A percentile compares a stretch with the other conserved stretches of the same genome.
These are phyloP conservation scores for Pipistrellus kuhlii DNA, from an alignment of 2,797 vertebrate species.

Conservation along the genomic window DNA sequence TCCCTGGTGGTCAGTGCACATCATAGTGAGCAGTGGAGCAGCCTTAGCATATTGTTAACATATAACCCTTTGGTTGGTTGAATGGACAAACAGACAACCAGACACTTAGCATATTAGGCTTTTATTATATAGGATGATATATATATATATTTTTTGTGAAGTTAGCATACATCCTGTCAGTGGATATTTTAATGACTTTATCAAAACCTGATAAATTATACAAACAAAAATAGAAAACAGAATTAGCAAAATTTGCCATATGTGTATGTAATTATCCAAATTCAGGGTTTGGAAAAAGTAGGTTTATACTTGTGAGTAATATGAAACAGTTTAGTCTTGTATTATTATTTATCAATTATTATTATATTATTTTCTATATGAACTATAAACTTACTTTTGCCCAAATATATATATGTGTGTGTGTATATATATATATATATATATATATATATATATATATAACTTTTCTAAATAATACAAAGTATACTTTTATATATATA, in stretches of 20 bases:
- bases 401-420: background rate
- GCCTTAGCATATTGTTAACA: no score
- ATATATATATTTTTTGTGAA: slow-evolving; percentile 7
- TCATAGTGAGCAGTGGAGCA: no score
- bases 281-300: background rate
- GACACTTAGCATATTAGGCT: no score
- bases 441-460: background rate
- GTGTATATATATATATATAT: background rate
- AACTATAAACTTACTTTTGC: background rate
- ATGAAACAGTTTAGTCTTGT: background rate
- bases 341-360: background rate
- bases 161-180: background rate
- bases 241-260: background rate
- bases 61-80: no score
- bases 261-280: background rate
- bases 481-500: background rate
- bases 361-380: background rate
- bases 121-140: no score
- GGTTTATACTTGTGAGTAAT: background rate
- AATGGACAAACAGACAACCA: no score
- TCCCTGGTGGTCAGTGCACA: no score
- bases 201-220: background rate
- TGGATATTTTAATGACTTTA: background rate
- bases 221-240: background rate
- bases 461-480: slow-evolving; percentile 13